Conservation (phyloP, 2,888 invertebrate genomes). For the Spilosoma lubricipeda region DNA sequence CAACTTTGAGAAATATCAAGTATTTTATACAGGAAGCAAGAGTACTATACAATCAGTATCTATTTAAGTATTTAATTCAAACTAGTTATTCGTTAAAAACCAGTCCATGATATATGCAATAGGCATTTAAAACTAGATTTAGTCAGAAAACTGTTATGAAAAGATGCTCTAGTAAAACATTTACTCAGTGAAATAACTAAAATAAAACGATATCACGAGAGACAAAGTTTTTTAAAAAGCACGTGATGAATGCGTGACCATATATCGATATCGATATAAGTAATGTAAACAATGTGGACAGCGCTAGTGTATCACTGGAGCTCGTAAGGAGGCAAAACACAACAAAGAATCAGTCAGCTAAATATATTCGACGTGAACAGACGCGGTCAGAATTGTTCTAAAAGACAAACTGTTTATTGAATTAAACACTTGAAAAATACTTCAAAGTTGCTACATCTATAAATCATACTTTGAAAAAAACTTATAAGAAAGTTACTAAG, state of each 20-base stretch:
- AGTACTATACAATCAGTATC: not conserved
- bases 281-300: slow-evolving; percentile 78
- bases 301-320: slow-evolving; percentile 68
- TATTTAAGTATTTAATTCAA: not conserved
- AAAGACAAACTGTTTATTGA: slow-evolving; percentile 47
- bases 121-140: not conserved
- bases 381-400: slow-evolving; percentile 53
- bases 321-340: slow-evolving; percentile 79
- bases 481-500: slow-evolving; percentile 42
- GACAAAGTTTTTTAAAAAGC: slow-evolving; percentile 6
- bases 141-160: not conserved
- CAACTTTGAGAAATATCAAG: not conserved
- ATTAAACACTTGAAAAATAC: slow-evolving; percentile 46
- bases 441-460: slow-evolving; percentile 25
- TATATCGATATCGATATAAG: slow-evolving; percentile 72
- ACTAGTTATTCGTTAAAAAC: not conserved
- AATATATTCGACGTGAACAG: slow-evolving; percentile 65
- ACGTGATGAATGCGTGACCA: slow-evolving; percentile 36
- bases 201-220: too few relatives aligned
- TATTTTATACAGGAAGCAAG: not conserved
- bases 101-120: not conserved
- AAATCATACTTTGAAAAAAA: slow-evolving; percentile 23
- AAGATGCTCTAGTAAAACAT: not conserved
- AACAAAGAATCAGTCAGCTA: slow-evolving; percentile 83
- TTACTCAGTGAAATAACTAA: not conserved